Evolutionary conservation across 2,797 vertebrate species (phyloP), one percentile per base, ranked within the genome.

Genomic region (Poeciliopsis gracilis): DNA sequence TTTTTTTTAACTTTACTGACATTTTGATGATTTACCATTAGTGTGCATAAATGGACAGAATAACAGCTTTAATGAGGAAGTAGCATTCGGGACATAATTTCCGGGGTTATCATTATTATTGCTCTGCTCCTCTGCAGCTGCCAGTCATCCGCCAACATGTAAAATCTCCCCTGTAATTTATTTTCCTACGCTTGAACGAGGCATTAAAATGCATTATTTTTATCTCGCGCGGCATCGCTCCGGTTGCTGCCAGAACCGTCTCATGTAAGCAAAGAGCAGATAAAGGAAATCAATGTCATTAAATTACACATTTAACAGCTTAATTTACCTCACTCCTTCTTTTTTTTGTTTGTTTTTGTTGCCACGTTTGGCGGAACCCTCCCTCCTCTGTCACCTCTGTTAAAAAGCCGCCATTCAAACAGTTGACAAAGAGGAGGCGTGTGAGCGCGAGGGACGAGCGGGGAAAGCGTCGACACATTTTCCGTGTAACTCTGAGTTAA

Each of bases 331-430:
- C 43, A 28, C 51, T 72, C 53, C 18, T 4, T 10, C n/a, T 69
- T 38, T 10, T 53, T 55, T 4, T 25, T n/a, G n/a, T n/a, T 53
- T 3, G 0, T 25, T 5, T n/a, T 72, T 41, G 38, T 25, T 25
- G 46, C 11, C 43, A 0, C 38, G 18, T 76, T 4, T 4, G 51
- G 66, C 67, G 36, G 6, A 38, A 25, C 30, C 73, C 43, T 25
- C 41, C 75, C 49, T 81, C 84, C 70, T 47, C 75, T 23, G 77
- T 80, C 80, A 45, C 76, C 79, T 41, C 43, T 53, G 57, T 90
- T 90, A 88, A 77, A n/a, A 80, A 87, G 84, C 79, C 84, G 85
- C 80, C 87, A 83, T 51, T 89, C 86, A 89, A 75, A 82, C 36
- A 20, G 66, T 80, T 63, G 80, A 86, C 59, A 16, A 59, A 2